phyloP scores from a whole-genome alignment of 2,113 vertebrate species.

The Podarcis cretensis region DNA sequence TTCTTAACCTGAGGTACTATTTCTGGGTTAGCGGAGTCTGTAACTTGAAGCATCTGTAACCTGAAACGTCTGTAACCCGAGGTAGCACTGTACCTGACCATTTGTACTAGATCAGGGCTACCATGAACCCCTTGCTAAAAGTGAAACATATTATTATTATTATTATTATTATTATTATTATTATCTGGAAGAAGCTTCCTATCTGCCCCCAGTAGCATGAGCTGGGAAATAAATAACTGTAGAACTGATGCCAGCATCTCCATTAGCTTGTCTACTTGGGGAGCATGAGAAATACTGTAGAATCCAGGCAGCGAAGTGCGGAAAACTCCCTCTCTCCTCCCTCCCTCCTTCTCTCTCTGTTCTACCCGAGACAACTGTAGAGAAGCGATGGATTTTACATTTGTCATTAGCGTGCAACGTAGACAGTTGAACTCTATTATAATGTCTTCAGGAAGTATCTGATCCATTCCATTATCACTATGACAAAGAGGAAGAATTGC shows the following conservation, averaged over 20 bases:
- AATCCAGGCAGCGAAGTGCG: constrained; percentile 51
- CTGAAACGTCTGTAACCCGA: no score
- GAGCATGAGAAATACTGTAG: constrained; percentile 66
- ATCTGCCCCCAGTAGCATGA: neutral
- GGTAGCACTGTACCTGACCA: no score
- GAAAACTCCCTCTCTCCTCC: constrained; percentile 51
- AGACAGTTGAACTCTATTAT: constrained; percentile 81
- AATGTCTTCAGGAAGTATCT: constrained; percentile 80
- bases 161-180: neutral
- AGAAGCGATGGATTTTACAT: constrained; percentile 74
- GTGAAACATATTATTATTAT: neutral
- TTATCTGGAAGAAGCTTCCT: neutral
- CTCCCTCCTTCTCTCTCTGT: constrained; percentile 34
- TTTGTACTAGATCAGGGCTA: neutral
- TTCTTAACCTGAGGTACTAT: no score
- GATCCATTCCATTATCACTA: constrained; percentile 78
- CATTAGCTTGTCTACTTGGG: constrained; percentile 40
- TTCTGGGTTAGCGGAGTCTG: no score
- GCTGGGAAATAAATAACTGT: neutral
- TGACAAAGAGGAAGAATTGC: constrained; percentile 80
- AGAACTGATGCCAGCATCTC: neutral
- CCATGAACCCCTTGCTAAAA: no score
- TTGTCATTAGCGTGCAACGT: constrained; percentile 79
- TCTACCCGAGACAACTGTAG: constrained; percentile 53
- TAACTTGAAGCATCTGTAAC: no score